These are phyloP conservation scores for Microctonus brassicae DNA, from an alignment of 2,888 invertebrate genomes.

Conservation along the genomic window DNA sequence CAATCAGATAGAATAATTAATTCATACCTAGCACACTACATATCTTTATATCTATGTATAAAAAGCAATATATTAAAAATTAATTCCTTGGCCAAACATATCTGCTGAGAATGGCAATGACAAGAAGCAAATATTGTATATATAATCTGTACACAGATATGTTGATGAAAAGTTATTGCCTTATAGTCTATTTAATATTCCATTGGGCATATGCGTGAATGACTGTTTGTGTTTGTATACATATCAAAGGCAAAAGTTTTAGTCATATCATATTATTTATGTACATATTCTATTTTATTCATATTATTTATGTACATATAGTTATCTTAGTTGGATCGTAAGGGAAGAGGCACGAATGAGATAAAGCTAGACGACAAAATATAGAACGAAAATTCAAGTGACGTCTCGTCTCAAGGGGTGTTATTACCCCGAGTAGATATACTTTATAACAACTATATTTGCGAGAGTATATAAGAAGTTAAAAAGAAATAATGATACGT, in stretches of 20 bases:
- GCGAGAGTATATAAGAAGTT: not conserved
- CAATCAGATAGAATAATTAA: too few species aligned
- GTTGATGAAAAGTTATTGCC: not conserved
- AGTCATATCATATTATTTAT: not conserved
- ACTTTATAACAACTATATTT: not conserved
- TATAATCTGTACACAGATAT: not conserved
- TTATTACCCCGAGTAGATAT: slow-evolving; percentile 36
- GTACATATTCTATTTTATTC: not conserved
- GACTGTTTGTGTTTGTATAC: not conserved
- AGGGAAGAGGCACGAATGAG: not conserved
- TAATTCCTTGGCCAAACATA: not conserved
- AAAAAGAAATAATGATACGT: not conserved
- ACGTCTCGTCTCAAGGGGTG: slow-evolving; percentile 48
- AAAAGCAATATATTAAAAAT: too few species aligned
- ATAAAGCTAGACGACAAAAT: slow-evolving; percentile 15
- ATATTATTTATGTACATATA: too few species aligned
- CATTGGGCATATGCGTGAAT: too few species aligned
- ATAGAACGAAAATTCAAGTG: slow-evolving; percentile 36
- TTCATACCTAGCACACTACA: too few species aligned
- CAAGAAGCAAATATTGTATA: not conserved
- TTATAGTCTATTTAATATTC: not conserved
- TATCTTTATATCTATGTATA: too few species aligned
- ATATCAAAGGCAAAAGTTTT: not conserved
- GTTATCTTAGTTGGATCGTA: not conserved
- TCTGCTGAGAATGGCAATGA: not conserved